Base-by-base conservation (phyloP, 2,113 vertebrate species). In the Casuarius casuarius region DNA sequence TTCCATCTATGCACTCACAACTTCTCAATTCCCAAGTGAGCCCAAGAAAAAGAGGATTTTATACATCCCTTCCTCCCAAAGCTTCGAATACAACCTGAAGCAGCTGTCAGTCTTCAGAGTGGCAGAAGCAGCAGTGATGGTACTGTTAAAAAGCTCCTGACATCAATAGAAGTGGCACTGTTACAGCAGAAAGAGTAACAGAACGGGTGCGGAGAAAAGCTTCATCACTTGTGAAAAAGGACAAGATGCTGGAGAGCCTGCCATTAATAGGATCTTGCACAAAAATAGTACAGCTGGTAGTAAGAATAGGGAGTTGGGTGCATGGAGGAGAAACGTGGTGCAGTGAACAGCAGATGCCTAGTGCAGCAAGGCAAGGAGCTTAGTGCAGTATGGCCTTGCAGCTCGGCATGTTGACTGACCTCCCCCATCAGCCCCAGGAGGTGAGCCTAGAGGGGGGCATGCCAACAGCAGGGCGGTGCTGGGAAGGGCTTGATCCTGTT, bases 91-190 rank as follows among this genome's bases (percentile, higher is more conserved):
- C 96, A 94, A 81, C 71, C 46, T 84, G 54, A 74, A 80, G 92
- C 74, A 96, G 51, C 90, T 89, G 90, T 95, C 92, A 59, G 40
- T 97, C 94, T 93, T 93, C 89, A 82, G 90, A 61, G n/a, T 35
- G 66, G 72, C 85, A 74, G 74, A 73, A 75, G 93, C 79, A n/a
- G 49, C 54, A 70, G 54, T 52, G 77, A 82, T 90, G 89, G 81
- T 92, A 48, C 82, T 74, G 46, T 78, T 87, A 62, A 97, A 97
- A 94, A 91, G 73, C 94, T 92, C 89, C 89, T 49, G 42, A 49
- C 95, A 75, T 93, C 74, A 82, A 74, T n/a, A 78, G 52, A 87
- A 94, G 71, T 66, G 80, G 65, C 80, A 91, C 80, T 76, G 87
- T 87, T 90, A 56, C 0, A 12, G 63, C 86, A 81, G 78, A 89